A percentile compares a stretch with the other conserved stretches of the same genome.
phyloP scores from a whole-genome alignment of 2,113 vertebrate species.

The Leucopsar rothschildi region DNA sequence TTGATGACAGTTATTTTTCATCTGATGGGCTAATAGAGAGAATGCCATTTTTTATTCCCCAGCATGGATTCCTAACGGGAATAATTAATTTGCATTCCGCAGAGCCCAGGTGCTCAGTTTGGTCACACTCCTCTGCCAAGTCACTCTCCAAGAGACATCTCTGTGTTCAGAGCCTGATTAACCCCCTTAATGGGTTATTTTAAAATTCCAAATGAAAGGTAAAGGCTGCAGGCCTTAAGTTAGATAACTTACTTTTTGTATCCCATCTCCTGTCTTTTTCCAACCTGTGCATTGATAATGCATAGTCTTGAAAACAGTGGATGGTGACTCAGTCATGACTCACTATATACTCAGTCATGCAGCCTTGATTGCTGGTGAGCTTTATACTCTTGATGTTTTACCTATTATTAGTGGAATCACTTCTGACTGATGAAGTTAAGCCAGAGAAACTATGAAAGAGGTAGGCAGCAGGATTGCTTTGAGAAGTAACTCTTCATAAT shows the following conservation, averaged over 20 bases:
- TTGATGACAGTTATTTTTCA: not conserved
- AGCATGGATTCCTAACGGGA: fast-evolving
- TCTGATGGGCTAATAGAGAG: not conserved
- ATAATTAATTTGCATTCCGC: not conserved
- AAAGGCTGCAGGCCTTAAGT: not conserved
- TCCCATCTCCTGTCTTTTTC: not conserved
- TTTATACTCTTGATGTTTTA: not conserved
- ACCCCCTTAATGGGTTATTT: not conserved
- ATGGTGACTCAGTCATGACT: not conserved
- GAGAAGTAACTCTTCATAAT: not conserved
- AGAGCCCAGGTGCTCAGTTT: not conserved
- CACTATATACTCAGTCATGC: not conserved
- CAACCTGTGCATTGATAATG: not conserved
- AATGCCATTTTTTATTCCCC: not conserved
- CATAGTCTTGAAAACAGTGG: not conserved
- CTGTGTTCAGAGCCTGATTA: not conserved
- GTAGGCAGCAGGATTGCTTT: not conserved
- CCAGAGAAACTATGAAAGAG: not conserved
- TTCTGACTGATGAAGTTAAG: not conserved
- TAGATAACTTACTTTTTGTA: not conserved
- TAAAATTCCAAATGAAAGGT: not conserved
- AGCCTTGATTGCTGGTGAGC: not conserved
- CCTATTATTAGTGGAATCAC: not conserved
- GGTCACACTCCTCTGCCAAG: not conserved
- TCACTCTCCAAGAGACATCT: not conserved